Percentiles rank a stretch among this genome's conserved stretches.
phyloP scores from a whole-genome alignment of 2,888 invertebrate species.

The Harpagoxenus sublaevis region DNA sequence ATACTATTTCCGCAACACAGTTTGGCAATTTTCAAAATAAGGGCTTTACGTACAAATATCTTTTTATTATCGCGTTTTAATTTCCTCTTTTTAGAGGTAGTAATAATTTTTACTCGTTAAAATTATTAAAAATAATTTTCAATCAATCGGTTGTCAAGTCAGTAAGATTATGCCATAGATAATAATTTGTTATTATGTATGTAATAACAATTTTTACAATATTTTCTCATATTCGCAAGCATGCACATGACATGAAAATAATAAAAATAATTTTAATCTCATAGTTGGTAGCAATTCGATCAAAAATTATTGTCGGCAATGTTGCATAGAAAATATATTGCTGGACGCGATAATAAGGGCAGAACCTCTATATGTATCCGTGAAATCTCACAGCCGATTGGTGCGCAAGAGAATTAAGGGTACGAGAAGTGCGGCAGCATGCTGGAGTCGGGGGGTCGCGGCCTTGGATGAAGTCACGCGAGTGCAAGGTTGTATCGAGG shows the following conservation, averaged over 20 bases:
- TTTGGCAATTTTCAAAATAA: background rate
- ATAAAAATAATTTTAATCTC: background rate
- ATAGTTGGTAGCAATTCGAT: background rate
- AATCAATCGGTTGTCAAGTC: background rate
- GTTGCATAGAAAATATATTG: background rate
- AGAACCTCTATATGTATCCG: background rate
- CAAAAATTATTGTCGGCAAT: background rate
- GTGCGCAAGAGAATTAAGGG: constrained; percentile 43
- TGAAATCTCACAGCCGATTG: constrained; percentile 48
- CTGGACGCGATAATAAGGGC: background rate
- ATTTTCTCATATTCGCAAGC: too few relatives aligned
- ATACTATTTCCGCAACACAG: background rate
- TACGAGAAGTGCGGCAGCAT: constrained; percentile 31
- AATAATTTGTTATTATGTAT: background rate
- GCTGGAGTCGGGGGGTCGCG: constrained; percentile 39
- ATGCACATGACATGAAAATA: background rate
- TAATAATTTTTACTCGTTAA: background rate
- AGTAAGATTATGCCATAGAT: background rate
- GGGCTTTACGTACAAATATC: background rate
- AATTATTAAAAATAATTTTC: constrained; percentile 6
- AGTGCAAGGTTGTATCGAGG: constrained; percentile 54
- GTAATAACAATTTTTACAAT: background rate
- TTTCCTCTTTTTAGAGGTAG: background rate
- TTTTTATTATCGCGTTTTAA: background rate
- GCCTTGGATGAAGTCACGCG: constrained; percentile 63